Evolutionary conservation across 2,888 invertebrate species (phyloP).

Genomic region (Pachymerium ferrugineum): DNA sequence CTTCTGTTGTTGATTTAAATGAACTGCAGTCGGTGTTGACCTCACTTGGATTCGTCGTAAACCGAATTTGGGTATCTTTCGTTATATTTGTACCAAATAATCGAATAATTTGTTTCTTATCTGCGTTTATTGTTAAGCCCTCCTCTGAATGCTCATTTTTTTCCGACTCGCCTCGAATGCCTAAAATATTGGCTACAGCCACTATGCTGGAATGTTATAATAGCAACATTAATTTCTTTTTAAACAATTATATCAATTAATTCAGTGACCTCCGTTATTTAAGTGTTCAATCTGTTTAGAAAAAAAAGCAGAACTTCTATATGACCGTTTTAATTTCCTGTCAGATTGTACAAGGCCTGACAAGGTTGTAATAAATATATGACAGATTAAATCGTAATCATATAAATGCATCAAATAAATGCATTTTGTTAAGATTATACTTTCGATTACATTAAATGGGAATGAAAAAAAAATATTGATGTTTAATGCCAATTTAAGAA

Average conservation of each 20-base stretch:
- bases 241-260: not conserved
- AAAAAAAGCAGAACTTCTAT: not conserved
- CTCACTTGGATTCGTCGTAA: slow-evolving; percentile 58
- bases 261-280: not conserved
- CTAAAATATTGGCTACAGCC: not conserved
- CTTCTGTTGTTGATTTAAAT: slow-evolving; percentile 52
- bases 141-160: slow-evolving; percentile 42
- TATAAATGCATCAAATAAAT: not conserved
- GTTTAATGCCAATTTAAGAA: not conserved
- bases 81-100: slow-evolving; percentile 69
- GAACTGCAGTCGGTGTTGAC: slow-evolving; percentile 58
- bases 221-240: not conserved
- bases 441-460: no score
- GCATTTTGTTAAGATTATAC: no score
- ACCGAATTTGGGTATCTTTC: slow-evolving; percentile 61
- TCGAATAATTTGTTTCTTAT: slow-evolving; percentile 58
- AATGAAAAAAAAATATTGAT: no score
- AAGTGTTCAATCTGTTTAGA: not conserved
- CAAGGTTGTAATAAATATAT: not conserved
- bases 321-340: not conserved
- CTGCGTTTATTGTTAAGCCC: slow-evolving; percentile 64
- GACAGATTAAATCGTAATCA: not conserved
- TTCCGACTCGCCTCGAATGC: slow-evolving; percentile 27
- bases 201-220: slow-evolving; percentile 6
- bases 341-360: not conserved